phyloP scores from a whole-genome alignment of 2,888 invertebrate genomes.

The Macroteleia sp. region DNA sequence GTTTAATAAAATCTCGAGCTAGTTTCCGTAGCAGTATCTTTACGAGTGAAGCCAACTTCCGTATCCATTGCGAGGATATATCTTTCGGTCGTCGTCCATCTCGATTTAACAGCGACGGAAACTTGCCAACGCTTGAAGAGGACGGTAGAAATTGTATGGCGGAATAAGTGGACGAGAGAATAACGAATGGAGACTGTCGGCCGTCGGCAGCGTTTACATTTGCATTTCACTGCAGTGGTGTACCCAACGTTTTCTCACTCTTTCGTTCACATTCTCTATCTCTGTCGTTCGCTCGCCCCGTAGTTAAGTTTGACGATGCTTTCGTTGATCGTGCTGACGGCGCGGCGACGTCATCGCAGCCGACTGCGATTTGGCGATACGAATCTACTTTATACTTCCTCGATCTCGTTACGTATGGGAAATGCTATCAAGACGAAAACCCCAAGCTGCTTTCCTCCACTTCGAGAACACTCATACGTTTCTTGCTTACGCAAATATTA shows the following conservation, averaged over 20 bases:
- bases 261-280: neutral
- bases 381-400: slow-evolving; percentile 62
- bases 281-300: neutral
- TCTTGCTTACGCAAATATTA: too few relatives aligned
- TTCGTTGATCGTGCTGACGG: slow-evolving; percentile 64
- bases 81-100: slow-evolving; percentile 40
- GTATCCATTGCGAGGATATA: slow-evolving; percentile 26
- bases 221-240: slow-evolving; percentile 54
- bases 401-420: too few relatives aligned
- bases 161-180: slow-evolving; percentile 61
- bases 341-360: slow-evolving; percentile 51
- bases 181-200: slow-evolving; percentile 60
- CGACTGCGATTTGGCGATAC: slow-evolving; percentile 55
- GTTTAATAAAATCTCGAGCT: slow-evolving; percentile 52
- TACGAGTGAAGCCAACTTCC: slow-evolving; percentile 38
- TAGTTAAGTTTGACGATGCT: slow-evolving; percentile 55
- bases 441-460: too few relatives aligned
- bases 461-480: too few relatives aligned
- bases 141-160: slow-evolving; percentile 46
- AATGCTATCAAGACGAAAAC: too few relatives aligned
- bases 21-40: slow-evolving; percentile 48
- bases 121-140: slow-evolving; percentile 56
- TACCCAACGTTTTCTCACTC: slow-evolving; percentile 14
- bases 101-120: slow-evolving; percentile 47
- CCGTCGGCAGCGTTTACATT: slow-evolving; percentile 55